Percentiles rank a stretch among this genome's conserved stretches.
phyloP scores from a whole-genome alignment of 2,797 vertebrate genomes.

The Tangara arthus region DNA sequence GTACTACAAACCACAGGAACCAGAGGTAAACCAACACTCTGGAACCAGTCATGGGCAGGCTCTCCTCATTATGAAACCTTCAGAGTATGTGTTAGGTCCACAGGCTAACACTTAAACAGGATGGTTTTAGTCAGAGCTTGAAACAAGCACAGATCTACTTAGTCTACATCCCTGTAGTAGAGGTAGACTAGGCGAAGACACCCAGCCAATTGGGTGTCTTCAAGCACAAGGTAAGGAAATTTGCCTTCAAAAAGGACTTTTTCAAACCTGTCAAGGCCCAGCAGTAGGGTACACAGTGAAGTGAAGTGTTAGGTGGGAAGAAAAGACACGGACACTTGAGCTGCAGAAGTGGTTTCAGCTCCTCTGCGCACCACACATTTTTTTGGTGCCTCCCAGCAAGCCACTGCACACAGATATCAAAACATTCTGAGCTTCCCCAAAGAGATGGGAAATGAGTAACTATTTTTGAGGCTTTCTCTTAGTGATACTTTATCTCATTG shows the following conservation, averaged over 20 bases:
- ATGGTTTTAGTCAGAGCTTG: neutral
- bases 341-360: neutral
- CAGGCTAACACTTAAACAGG: neutral
- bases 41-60: rapidly evolving
- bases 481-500: neutral
- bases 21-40: neutral
- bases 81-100: neutral
- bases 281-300: neutral
- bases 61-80: neutral
- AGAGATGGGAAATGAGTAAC: neutral
- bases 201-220: neutral
- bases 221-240: neutral
- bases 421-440: neutral
- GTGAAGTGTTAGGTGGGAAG: neutral
- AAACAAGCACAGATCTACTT: neutral
- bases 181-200: too few relatives aligned
- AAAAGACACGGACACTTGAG: neutral
- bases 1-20: neutral
- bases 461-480: neutral
- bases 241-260: neutral
- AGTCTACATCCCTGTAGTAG: too few relatives aligned
- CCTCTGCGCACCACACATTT: neutral
- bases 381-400: neutral
- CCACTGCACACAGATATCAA: neutral
- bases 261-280: neutral